These are phyloP conservation scores for Salticus scenicus DNA, from an alignment of 2,888 invertebrate species.

Conservation along the genomic window DNA sequence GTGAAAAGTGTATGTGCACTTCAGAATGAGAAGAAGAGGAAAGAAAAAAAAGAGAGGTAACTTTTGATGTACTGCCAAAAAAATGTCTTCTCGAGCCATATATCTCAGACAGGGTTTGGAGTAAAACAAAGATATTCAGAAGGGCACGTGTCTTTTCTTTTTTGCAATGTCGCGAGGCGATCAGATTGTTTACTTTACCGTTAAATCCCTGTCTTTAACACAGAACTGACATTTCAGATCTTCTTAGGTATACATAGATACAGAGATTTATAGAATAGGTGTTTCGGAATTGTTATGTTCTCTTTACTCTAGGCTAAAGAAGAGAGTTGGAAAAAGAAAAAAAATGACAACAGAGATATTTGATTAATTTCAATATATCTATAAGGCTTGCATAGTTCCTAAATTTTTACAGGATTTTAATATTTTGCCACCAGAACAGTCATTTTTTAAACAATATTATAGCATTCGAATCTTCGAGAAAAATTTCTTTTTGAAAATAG, in stretches of 20 bases:
- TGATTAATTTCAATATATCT: too few species aligned
- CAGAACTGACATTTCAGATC: not conserved
- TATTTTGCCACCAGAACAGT: too few species aligned
- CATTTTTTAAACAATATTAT: too few species aligned
- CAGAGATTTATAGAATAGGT: not conserved
- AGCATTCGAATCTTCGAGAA: too few species aligned
- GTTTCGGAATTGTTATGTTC: not conserved
- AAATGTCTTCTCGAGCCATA: slow-evolving; percentile 3
- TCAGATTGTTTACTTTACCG: slow-evolving; percentile 3
- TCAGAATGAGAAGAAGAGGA: not conserved
- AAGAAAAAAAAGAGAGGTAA: not conserved
- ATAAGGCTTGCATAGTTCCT: too few species aligned
- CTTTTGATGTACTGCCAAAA: not conserved
- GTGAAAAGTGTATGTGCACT: not conserved
- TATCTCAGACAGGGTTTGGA: slow-evolving; percentile 3
- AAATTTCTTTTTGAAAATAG: too few species aligned
- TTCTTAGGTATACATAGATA: not conserved
- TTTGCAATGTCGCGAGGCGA: not conserved
- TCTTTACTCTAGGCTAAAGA: too few species aligned
- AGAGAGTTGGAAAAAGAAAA: too few species aligned
- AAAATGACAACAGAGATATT: too few species aligned
- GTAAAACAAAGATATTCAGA: slow-evolving; percentile 11
- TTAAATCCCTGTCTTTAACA: not conserved
- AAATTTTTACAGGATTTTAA: too few species aligned
- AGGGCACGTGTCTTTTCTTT: slow-evolving; percentile 11